Evolutionary conservation across 2,888 invertebrate genomes (phyloP).

Genomic region (Apotomis betuletana): DNA sequence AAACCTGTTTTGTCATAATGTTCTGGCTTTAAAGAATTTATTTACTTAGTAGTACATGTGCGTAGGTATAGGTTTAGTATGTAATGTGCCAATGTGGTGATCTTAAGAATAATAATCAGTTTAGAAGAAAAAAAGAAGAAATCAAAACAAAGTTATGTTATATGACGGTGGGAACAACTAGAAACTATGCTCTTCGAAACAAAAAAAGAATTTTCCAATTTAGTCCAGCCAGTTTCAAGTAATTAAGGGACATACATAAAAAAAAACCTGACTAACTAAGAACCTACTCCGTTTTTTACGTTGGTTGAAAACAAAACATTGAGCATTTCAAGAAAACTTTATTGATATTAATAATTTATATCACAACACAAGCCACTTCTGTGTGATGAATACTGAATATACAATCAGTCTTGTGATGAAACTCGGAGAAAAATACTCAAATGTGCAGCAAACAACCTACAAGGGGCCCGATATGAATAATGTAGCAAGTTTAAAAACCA

Average conservation of each 20-base stretch:
- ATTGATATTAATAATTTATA: constrained; percentile 38
- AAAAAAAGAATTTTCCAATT: no score
- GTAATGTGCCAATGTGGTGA: no score
- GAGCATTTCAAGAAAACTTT: constrained; percentile 9
- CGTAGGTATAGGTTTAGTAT: no score
- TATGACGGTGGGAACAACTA: no score
- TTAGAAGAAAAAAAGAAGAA: no score
- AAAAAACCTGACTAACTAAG: no score
- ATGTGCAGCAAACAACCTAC: constrained; percentile 57
- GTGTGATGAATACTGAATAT: constrained; percentile 53
- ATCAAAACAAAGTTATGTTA: background rate
- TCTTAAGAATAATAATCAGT: no score
- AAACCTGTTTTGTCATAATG: constrained; percentile 9
- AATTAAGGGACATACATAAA: no score
- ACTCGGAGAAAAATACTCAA: constrained; percentile 57
- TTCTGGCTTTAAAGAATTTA: background rate
- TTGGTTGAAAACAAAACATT: constrained; percentile 4
- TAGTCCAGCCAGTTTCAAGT: no score
- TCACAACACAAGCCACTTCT: constrained; percentile 36
- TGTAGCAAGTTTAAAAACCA: constrained; percentile 65
- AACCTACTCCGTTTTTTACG: background rate
- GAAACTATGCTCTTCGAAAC: no score
- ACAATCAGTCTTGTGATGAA: constrained; percentile 55
- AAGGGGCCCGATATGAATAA: constrained; percentile 58
- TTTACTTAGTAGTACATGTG: background rate